Percentiles rank a stretch among this genome's conserved stretches.
Evolutionary conservation across 2,888 invertebrate species (phyloP).

Genomic region (Mimumesa dahlbomi): DNA sequence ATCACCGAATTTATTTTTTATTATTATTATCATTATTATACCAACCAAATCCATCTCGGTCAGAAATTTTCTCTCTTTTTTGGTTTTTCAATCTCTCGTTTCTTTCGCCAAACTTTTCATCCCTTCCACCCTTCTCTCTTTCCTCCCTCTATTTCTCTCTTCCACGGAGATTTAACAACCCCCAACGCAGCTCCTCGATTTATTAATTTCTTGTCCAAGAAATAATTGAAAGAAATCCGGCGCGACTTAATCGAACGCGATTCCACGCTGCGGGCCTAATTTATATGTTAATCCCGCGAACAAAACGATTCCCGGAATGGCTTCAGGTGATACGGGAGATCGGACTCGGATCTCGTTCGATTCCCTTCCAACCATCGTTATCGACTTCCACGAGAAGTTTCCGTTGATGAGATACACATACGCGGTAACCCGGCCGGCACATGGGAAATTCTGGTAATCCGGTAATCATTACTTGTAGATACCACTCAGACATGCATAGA

Average conservation of each 20-base stretch:
- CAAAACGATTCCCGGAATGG: conserved; percentile 59
- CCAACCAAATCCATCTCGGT: not conserved
- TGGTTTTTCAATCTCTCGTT: not conserved
- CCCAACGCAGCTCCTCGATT: not conserved
- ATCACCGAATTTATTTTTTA: not conserved
- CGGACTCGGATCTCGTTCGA: conserved; percentile 58
- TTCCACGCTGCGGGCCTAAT: conserved; percentile 66
- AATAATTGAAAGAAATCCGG: conserved; percentile 27
- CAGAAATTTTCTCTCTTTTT: not conserved
- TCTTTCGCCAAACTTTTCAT: not conserved
- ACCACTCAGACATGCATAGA: conserved; percentile 56
- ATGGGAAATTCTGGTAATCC: conserved; percentile 62
- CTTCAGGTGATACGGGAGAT: conserved; percentile 48
- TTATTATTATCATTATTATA: no score
- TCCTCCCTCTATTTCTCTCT: no score
- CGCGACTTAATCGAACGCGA: not conserved
- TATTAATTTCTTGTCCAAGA: not conserved
- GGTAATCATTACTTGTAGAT: conserved; percentile 56
- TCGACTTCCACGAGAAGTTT: conserved; percentile 49
- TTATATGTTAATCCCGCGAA: conserved; percentile 74
- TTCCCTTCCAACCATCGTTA: conserved; percentile 49
- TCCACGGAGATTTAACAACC: not conserved
- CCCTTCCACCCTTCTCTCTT: no score
- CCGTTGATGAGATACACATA: conserved; percentile 44
- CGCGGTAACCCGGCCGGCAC: conserved; percentile 39